phyloP scores from a whole-genome alignment of 2,113 vertebrate genomes.

The Peromyscus leucopus region DNA sequence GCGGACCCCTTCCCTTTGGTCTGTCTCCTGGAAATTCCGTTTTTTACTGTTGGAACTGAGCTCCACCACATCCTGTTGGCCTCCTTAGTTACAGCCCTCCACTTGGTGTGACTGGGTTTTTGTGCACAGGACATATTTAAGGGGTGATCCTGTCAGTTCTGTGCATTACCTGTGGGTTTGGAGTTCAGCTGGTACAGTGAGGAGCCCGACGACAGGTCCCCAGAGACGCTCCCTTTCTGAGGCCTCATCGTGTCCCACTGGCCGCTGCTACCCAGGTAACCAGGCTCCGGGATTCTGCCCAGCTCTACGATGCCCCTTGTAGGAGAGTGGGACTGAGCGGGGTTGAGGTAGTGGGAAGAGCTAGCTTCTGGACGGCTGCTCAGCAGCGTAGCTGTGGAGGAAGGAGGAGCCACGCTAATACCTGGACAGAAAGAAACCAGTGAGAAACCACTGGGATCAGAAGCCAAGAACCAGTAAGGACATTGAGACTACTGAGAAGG shows the following conservation, averaged over 20 bases:
- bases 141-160: neutral
- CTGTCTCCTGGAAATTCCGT: neutral
- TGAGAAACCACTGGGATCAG: neutral
- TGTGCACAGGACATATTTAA: neutral
- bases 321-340: conserved; percentile 79
- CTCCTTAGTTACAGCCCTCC: neutral
- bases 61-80: too few relatives aligned
- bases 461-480: neutral
- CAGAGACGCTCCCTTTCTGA: conserved; percentile 77
- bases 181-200: conserved; percentile 86
- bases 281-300: conserved; percentile 66
- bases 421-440: conserved; percentile 60
- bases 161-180: conserved; percentile 89
- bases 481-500: neutral
- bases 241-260: conserved; percentile 84
- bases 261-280: conserved; percentile 80
- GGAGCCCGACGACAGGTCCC: conserved; percentile 87
- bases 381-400: conserved; percentile 80
- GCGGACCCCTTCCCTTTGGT: accelerated
- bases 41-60: neutral
- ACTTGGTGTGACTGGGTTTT: neutral
- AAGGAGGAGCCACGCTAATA: conserved; percentile 83
- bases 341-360: conserved; percentile 78
- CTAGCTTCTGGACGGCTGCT: conserved; percentile 77
- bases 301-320: conserved; percentile 72